Conservation (phyloP, 2,113 vertebrate genomes). For the Gorilla gorilla region DNA sequence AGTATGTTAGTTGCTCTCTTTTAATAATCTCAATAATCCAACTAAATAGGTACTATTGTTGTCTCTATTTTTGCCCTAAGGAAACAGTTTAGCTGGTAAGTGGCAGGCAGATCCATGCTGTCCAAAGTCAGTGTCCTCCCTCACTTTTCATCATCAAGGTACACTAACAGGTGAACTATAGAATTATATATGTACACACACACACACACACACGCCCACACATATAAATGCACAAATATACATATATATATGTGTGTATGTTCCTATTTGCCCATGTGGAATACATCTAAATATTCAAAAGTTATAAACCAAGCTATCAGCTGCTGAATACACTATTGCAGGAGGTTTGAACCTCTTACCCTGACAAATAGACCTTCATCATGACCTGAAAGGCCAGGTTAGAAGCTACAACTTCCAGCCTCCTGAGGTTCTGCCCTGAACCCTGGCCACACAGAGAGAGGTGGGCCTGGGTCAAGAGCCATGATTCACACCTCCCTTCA, state of each 20-base stretch:
- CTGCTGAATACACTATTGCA: background rate
- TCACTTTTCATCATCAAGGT: background rate
- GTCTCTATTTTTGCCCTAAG: background rate
- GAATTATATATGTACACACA: background rate
- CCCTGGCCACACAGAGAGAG: background rate
- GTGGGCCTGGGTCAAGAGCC: background rate
- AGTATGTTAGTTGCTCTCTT: background rate
- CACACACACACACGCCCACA: too few species aligned
- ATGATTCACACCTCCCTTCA: too few species aligned
- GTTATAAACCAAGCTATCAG: background rate
- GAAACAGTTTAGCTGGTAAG: too few species aligned
- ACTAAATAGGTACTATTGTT: background rate
- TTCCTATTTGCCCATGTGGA: background rate
- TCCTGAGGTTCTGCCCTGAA: background rate
- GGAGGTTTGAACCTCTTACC: background rate
- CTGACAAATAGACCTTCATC: background rate
- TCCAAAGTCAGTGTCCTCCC: background rate
- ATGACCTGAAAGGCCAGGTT: background rate
- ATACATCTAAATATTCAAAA: background rate
- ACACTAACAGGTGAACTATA: background rate
- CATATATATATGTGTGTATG: too few species aligned
- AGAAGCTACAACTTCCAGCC: background rate
- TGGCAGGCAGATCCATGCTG: background rate
- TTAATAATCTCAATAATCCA: background rate
- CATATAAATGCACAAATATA: too few species aligned